Percentiles rank a stretch among this genome's conserved stretches.
Evolutionary conservation across 2,797 vertebrate genomes (phyloP).

Genomic region (Periparus ater): DNA sequence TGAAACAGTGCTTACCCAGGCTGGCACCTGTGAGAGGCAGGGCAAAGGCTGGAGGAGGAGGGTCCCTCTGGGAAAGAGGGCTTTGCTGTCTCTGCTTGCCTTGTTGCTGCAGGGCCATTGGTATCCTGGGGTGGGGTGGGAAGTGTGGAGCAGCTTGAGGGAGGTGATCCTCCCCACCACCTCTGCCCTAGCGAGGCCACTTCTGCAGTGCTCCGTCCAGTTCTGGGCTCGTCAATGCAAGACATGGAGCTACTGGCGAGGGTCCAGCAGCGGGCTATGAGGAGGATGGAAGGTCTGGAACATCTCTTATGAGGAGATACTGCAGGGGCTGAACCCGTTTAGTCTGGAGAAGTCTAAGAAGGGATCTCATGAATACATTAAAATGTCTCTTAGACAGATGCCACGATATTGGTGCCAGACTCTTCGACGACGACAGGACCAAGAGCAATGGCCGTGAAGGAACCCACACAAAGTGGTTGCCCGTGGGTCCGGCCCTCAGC

Average conservation of each 20-base stretch:
- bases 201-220: not conserved
- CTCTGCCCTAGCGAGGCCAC: not conserved
- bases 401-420: not conserved
- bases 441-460: fast-evolving
- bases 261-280: not conserved
- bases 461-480: fast-evolving
- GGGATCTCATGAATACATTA: too few species aligned
- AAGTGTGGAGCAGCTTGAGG: not conserved
- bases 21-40: not conserved
- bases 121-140: fast-evolving
- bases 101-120: not conserved
- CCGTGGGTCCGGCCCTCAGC: not conserved
- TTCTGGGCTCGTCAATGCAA: too few species aligned
- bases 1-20: not conserved
- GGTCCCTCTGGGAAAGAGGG: fast-evolving
- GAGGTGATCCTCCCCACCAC: not conserved
- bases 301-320: not conserved
- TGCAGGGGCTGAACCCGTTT: too few species aligned
- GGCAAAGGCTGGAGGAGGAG: not conserved
- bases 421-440: fast-evolving
- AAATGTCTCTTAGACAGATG: too few species aligned
- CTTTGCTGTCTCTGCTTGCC: not conserved
- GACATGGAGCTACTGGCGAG: not conserved
- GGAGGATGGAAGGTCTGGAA: not conserved
- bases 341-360: not conserved